Percentiles rank a stretch among this genome's conserved stretches.
These are phyloP conservation scores for Spea multiplicata DNA, from an alignment of 2,113 vertebrate species.

Conservation along the genomic window DNA sequence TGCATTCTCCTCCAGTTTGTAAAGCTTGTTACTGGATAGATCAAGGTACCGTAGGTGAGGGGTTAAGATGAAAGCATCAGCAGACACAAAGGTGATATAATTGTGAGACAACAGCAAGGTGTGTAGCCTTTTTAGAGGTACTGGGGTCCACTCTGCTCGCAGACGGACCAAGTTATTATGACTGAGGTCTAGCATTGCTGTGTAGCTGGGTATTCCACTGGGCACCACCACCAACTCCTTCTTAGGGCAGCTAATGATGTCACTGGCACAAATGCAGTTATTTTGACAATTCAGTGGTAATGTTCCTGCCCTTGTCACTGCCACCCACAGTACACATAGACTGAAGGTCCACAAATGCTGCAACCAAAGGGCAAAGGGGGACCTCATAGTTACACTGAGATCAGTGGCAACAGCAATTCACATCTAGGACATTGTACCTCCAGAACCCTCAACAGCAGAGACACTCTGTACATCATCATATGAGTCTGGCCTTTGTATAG, in stretches of 20 bases:
- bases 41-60: conserved; percentile 85
- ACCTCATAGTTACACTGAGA: conserved; percentile 29
- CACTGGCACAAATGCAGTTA: conserved; percentile 89
- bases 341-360: conserved; percentile 50
- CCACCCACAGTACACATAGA: conserved; percentile 52
- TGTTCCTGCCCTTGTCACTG: conserved; percentile 54
- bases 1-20: conserved; percentile 78
- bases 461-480: conserved; percentile 1
- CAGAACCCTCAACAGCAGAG: conserved; percentile 4
- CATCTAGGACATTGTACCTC: conserved; percentile 8
- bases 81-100: conserved; percentile 81
- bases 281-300: conserved; percentile 73
- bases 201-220: conserved; percentile 73
- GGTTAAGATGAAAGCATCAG: conserved; percentile 81
- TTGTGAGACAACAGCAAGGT: conserved; percentile 90
- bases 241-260: conserved; percentile 93
- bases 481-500: neutral
- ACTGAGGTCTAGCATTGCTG: conserved; percentile 84
- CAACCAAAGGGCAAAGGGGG: conserved; percentile 48
- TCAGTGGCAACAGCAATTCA: conserved; percentile 20
- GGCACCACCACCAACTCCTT: conserved; percentile 76
- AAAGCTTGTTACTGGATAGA: conserved; percentile 85
- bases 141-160: conserved; percentile 78
- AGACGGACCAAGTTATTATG: conserved; percentile 81
- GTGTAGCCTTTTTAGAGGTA: conserved; percentile 76